Percentiles rank a stretch among this genome's conserved stretches.
Conservation (phyloP, 1,140 invertebrate species). For the Calosoma granatense region DNA sequence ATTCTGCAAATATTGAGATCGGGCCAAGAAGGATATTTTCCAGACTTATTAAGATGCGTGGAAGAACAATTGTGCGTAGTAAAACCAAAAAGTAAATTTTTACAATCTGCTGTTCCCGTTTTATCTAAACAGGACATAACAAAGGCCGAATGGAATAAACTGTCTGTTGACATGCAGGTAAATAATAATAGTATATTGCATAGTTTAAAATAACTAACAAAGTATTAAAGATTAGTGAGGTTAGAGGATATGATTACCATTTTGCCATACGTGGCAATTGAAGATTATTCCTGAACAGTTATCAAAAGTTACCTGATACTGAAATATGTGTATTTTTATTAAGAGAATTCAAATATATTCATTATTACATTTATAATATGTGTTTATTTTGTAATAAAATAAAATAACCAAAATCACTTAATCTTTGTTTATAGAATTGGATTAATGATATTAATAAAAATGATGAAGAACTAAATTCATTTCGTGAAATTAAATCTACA, state of each 20-base stretch:
- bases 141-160: slow-evolving; percentile 29
- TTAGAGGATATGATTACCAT: no score
- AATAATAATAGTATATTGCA: no score
- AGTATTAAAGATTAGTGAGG: no score
- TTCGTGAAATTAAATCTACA: slow-evolving; percentile 18
- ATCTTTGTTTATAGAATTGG: background rate
- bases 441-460: slow-evolving; percentile 18
- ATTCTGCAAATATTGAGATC: slow-evolving; percentile 50
- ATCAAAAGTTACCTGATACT: no score
- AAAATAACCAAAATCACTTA: background rate
- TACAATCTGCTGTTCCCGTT: slow-evolving; percentile 39
- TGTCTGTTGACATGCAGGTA: slow-evolving; percentile 36
- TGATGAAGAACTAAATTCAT: slow-evolving; percentile 23
- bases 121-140: slow-evolving; percentile 33
- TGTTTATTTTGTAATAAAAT: no score
- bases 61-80: slow-evolving; percentile 42
- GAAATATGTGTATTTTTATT: no score
- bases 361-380: no score
- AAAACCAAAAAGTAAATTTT: slow-evolving; percentile 42
- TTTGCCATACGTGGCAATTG: no score
- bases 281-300: no score
- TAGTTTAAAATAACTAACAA: no score
- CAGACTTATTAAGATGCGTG: slow-evolving; percentile 42
- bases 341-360: no score
- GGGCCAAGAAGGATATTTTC: slow-evolving; percentile 57